Percentiles rank a stretch among this genome's conserved stretches.
These are phyloP conservation scores for Drosophila paranaensis DNA, from an alignment of 2,888 invertebrate species.

Conservation along the genomic window DNA sequence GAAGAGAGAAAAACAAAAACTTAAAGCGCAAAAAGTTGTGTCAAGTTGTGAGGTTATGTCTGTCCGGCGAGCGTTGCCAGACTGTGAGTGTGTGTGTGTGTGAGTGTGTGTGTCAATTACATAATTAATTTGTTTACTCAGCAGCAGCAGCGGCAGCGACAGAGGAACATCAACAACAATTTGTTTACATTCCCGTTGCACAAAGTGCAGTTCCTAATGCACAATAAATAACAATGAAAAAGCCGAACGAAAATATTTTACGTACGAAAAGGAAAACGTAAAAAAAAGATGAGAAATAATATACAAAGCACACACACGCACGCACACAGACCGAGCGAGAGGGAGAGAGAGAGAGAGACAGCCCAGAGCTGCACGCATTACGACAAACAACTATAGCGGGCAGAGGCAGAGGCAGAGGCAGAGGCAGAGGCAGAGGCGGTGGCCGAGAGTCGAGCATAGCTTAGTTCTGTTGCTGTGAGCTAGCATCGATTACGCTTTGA, in stretches of 20 bases:
- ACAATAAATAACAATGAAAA: slow-evolving; percentile 59
- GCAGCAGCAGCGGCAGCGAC: background rate
- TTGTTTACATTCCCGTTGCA: slow-evolving; percentile 49
- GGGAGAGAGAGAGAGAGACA: background rate
- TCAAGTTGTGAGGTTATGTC: slow-evolving; percentile 52
- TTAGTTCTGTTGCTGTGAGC: slow-evolving; percentile 38
- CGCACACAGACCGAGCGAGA: background rate
- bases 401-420: background rate
- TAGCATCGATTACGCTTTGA: slow-evolving; percentile 68
- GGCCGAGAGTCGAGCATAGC: slow-evolving; percentile 7
- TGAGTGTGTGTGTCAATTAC: slow-evolving; percentile 11
- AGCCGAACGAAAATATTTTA: slow-evolving; percentile 42
- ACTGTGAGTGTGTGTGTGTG: background rate
- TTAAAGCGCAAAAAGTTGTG: slow-evolving; percentile 51
- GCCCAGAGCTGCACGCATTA: slow-evolving; percentile 53
- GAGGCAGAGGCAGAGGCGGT: too few species aligned
- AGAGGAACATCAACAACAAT: slow-evolving; percentile 41
- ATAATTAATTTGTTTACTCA: slow-evolving; percentile 15
- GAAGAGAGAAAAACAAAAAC: slow-evolving; percentile 26
- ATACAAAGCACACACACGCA: slow-evolving; percentile 24
- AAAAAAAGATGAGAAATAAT: slow-evolving; percentile 30
- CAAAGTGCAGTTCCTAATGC: slow-evolving; percentile 52
- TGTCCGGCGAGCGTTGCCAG: slow-evolving; percentile 17
- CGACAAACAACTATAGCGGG: slow-evolving; percentile 38
- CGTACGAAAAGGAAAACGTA: slow-evolving; percentile 17